phyloP scores from a whole-genome alignment of 2,888 invertebrate genomes.

The Sminthurinus aureus region DNA sequence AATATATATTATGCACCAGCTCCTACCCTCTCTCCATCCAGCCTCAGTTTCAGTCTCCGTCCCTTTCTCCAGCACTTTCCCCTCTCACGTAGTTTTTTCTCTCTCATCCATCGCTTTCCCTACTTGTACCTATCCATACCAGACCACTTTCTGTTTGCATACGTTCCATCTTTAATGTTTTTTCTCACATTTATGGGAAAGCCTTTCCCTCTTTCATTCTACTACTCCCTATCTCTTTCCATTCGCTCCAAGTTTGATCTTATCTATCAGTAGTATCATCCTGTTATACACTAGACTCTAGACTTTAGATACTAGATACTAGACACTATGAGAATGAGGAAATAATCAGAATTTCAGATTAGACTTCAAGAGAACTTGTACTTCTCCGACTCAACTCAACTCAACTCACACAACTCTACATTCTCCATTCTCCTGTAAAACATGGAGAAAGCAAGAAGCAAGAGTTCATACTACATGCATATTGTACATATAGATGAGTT shows the following conservation, averaged over 20 bases:
- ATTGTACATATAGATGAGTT: too few species aligned
- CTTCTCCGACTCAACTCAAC: background rate
- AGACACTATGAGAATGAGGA: conserved; percentile 1
- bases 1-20: conserved; percentile 11
- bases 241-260: background rate
- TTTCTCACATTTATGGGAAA: conserved; percentile 12
- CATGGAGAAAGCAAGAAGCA: background rate
- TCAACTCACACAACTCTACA: too few species aligned
- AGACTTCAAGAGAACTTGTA: conserved; percentile 11
- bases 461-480: background rate
- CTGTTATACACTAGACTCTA: background rate
- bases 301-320: background rate
- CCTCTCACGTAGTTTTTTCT: too few species aligned
- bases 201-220: background rate
- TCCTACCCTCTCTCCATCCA: background rate
- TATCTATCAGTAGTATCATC: conserved; percentile 4
- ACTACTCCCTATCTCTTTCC: too few species aligned
- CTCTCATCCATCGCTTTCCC: too few species aligned
- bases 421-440: background rate
- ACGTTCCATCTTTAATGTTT: conserved; percentile 10
- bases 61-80: too few species aligned
- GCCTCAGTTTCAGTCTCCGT: background rate
- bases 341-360: conserved; percentile 35
- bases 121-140: background rate
- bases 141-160: conserved; percentile 13